These are phyloP conservation scores for Cylas formicarius DNA, from an alignment of 1,140 invertebrate genomes.

Conservation along the genomic window DNA sequence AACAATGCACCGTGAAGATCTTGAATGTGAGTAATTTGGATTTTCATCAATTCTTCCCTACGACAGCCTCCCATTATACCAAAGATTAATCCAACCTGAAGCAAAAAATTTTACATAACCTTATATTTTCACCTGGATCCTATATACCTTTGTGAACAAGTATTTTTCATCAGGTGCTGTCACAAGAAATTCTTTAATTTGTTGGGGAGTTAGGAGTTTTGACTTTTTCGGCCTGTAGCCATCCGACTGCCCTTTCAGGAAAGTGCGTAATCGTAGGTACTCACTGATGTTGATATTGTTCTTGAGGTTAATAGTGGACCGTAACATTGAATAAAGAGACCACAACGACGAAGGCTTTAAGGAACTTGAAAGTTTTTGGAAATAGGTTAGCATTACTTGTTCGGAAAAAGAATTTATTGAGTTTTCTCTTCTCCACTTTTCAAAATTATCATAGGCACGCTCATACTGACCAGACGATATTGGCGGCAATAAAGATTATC, in stretches of 20 bases:
- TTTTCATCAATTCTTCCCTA: constrained; percentile 8
- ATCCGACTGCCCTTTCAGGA: constrained; percentile 17
- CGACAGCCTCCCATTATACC: constrained; percentile 21
- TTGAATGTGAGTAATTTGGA: constrained; percentile 13
- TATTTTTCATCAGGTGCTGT: constrained; percentile 24
- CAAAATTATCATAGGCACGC: constrained; percentile 17
- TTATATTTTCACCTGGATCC: too few relatives aligned
- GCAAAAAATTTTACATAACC: constrained; percentile 1
- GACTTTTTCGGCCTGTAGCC: constrained; percentile 24
- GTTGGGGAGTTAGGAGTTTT: constrained; percentile 18
- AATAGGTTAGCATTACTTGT: constrained; percentile 30
- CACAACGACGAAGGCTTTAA: constrained; percentile 29
- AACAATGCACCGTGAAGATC: constrained; percentile 8
- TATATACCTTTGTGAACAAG: constrained; percentile 22
- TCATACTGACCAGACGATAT: constrained; percentile 21
- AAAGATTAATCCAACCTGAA: constrained; percentile 20
- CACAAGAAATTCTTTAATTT: constrained; percentile 21
- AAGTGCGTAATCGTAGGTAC: constrained; percentile 12
- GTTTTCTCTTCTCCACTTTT: constrained; percentile 15
- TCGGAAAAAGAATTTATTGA: constrained; percentile 26
- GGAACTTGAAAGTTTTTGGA: constrained; percentile 23
- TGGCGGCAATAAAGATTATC: constrained; percentile 24
- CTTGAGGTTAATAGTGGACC: constrained; percentile 17
- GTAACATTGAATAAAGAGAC: constrained; percentile 30
- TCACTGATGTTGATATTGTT: constrained; percentile 23